Conservation (phyloP, 2,797 vertebrate genomes). For the Euthynnus affinis region DNA sequence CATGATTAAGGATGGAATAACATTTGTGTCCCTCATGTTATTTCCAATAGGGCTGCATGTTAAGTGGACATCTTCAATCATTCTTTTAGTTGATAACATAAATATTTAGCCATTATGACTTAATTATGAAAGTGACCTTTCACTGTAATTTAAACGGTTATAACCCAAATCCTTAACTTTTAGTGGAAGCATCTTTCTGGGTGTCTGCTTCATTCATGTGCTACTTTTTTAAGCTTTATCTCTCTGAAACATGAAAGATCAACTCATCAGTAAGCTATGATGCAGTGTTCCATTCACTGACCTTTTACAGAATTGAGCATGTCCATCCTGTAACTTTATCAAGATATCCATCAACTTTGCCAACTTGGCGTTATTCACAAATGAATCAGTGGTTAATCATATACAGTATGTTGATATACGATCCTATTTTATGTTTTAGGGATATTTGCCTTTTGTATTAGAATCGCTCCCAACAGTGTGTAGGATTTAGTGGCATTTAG, state of each 20-base stretch:
- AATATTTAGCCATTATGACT: not conserved
- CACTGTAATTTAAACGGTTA: not conserved
- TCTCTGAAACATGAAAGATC: conserved; percentile 14
- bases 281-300: conserved; percentile 16
- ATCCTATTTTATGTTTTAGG: not conserved
- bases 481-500: too few species aligned
- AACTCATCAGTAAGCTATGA: not conserved
- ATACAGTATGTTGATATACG: not conserved
- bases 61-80: conserved; percentile 8
- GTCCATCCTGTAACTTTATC: conserved; percentile 16
- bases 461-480: not conserved
- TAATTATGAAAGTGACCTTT: not conserved
- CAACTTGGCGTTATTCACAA: conserved; percentile 1
- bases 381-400: not conserved
- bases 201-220: not conserved
- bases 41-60: conserved; percentile 1
- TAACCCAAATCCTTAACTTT: too few species aligned
- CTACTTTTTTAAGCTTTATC: conserved; percentile 1
- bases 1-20: conserved; percentile 27
- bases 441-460: not conserved
- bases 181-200: not conserved
- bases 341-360: not conserved
- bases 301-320: conserved; percentile 20
- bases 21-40: conserved; percentile 27
- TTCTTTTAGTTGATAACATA: conserved; percentile 1